Conservation (phyloP, 2,797 vertebrate species). For the Phrynocephalus vlangalii region DNA sequence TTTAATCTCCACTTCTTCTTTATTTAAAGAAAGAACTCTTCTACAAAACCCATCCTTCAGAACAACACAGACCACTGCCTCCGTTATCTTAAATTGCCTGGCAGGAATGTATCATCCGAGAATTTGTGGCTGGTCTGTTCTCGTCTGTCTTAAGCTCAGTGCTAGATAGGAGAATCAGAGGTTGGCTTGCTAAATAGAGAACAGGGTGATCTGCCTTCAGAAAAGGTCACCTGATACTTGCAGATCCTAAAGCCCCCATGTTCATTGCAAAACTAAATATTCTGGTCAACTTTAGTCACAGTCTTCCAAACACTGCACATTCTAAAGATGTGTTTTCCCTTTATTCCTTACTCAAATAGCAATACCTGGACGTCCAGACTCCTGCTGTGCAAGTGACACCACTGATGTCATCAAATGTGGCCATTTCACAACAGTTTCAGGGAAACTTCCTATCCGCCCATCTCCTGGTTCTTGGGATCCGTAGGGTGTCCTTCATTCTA, state of each 20-base stretch:
- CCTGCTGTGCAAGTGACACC: too few species aligned
- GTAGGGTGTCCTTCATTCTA: too few species aligned
- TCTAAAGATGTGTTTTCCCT: too few species aligned
- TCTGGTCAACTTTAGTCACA: not conserved
- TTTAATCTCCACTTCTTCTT: not conserved
- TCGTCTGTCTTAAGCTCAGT: not conserved
- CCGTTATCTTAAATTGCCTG: not conserved
- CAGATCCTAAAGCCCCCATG: not conserved
- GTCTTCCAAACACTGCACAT: too few species aligned
- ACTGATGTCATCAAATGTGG: too few species aligned
- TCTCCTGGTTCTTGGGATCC: too few species aligned
- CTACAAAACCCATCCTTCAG: not conserved
- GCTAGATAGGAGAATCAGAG: not conserved
- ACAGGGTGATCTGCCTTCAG: not conserved
- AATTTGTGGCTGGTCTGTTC: not conserved
- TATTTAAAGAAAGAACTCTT: not conserved
- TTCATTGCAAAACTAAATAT: not conserved
- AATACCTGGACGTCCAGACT: too few species aligned
- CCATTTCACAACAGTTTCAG: too few species aligned
- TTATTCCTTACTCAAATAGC: too few species aligned
- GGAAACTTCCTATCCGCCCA: too few species aligned
- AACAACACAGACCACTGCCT: not conserved
- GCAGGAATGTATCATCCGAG: not conserved
- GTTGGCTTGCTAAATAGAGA: not conserved
- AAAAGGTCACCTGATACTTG: not conserved